phyloP scores from a whole-genome alignment of 1,140 invertebrate species.

The Drosophila yakuba region DNA sequence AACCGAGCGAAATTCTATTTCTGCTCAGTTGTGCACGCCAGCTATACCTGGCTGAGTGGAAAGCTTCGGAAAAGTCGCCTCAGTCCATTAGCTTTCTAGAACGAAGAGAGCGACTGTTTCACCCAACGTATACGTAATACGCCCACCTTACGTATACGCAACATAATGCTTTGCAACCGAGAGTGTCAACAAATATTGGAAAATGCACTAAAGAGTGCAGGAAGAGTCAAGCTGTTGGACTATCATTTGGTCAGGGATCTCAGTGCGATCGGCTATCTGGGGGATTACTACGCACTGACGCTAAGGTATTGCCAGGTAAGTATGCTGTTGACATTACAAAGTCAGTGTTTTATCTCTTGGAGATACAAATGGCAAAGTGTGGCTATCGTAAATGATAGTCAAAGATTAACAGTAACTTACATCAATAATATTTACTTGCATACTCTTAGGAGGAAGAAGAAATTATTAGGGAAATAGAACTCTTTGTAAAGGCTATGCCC shows the following conservation, averaged over 20 bases:
- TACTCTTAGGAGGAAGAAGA: conserved; percentile 57
- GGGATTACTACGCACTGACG: conserved; percentile 69
- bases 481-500: conserved; percentile 73
- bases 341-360: background rate
- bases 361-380: background rate
- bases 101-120: conserved; percentile 5
- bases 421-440: background rate
- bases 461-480: background rate
- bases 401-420: background rate
- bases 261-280: conserved; percentile 65
- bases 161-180: conserved; percentile 47
- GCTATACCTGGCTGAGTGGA: conserved; percentile 39
- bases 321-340: conserved; percentile 6
- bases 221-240: conserved; percentile 25
- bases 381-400: background rate
- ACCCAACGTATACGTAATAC: conserved; percentile 44
- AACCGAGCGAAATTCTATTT: conserved; percentile 47
- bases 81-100: conserved; percentile 2
- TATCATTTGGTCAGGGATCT: conserved; percentile 41
- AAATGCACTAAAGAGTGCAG: background rate
- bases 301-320: conserved; percentile 56
- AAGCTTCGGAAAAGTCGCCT: conserved; percentile 30
- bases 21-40: conserved; percentile 57
- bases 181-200: conserved; percentile 57
- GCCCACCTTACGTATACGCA: conserved; percentile 53